Percentiles rank a stretch among this genome's conserved stretches.
These are phyloP conservation scores for Benthosema pterotum DNA, from an alignment of 2,797 vertebrate species.

Conservation along the genomic window DNA sequence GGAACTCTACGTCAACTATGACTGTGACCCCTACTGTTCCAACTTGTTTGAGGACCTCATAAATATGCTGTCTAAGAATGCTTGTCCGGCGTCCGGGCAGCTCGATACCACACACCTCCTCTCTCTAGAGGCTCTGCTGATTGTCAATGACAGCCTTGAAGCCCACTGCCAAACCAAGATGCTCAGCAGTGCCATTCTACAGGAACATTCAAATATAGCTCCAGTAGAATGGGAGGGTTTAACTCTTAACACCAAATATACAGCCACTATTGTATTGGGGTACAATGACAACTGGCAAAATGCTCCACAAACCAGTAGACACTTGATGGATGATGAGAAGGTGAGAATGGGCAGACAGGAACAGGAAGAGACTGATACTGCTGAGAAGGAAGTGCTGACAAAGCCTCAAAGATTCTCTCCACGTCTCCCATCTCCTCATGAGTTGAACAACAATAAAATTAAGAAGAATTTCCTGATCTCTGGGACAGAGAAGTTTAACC, in stretches of 20 bases:
- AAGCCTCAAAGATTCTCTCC: constrained; percentile 92
- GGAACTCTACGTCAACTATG: constrained; percentile 97
- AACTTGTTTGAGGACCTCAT: constrained; percentile 98
- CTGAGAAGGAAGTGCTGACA: constrained; percentile 83
- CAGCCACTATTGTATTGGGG: constrained; percentile 69
- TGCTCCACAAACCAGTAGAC: constrained; percentile 80
- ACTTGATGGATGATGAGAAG: constrained; percentile 86
- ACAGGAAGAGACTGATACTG: constrained; percentile 80
- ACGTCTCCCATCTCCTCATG: constrained; percentile 85
- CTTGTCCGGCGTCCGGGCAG: constrained; percentile 97
- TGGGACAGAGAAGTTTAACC: constrained; percentile 97
- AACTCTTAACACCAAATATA: constrained; percentile 61
- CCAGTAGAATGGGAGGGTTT: constrained; percentile 73
- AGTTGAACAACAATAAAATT: constrained; percentile 90
- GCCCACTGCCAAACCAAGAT: constrained; percentile 95
- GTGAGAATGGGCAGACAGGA: constrained; percentile 86
- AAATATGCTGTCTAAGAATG: constrained; percentile 98
- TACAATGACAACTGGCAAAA: constrained; percentile 62
- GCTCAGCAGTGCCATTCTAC: constrained; percentile 82
- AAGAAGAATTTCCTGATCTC: constrained; percentile 98
- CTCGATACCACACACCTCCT: constrained; percentile 97
- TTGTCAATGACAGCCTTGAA: constrained; percentile 96
- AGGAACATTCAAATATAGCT: constrained; percentile 83
- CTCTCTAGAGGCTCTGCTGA: constrained; percentile 94
- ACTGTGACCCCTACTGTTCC: constrained; percentile 96